Evolutionary conservation across 2,113 vertebrate genomes (phyloP), one percentile per base, ranked within the genome.

Genomic region (Bungarus multicinctus): DNA sequence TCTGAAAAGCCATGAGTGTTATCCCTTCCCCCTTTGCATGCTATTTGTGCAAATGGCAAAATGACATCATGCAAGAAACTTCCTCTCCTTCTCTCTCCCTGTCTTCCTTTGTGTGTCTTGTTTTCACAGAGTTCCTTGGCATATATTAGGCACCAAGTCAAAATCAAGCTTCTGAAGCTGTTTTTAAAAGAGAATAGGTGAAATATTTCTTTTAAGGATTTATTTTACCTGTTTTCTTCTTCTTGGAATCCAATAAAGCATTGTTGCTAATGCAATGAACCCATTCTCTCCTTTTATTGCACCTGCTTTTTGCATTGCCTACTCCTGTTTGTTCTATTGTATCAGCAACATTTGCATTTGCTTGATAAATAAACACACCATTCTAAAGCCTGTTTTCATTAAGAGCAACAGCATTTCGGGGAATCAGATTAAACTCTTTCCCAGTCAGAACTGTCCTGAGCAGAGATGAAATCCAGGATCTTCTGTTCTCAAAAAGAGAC

Each of bases 1-100:
- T 95, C 92, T 93, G 58, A 94, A 91, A 45, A 47, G 1, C 14
- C 88, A 30, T 45, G 2, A 25, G 81, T 30, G 45, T 74, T 94
- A 94, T 91, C 88, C 74, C 74, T 39, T 39, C 74, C 74, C 14
- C 34, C 34, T 81, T 92, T 89, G 89, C 91, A 92, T 53, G 1
- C 30, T 0, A 2, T 52, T 92, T 85, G 54, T 64, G 34, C 57
- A 88, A 74, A 92, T 91, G 9, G 2, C 7, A 88, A 89, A 85
- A 57, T 93, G 14, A 5, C 14, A 89, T 91, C 93, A 93, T 74
- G 85, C 34, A 22, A 22, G 45, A 90, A 93, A 54, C 5, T 58
- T 8, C n/a, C n/a, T n/a, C 25, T 16, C 4, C 22, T 88, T n/a
- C 93, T 93, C 91, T 69, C 50, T n/a, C 85, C 25, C 50, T 87